phyloP scores from a whole-genome alignment of 1,140 invertebrate species.

The Cecropterus lyciades region DNA sequence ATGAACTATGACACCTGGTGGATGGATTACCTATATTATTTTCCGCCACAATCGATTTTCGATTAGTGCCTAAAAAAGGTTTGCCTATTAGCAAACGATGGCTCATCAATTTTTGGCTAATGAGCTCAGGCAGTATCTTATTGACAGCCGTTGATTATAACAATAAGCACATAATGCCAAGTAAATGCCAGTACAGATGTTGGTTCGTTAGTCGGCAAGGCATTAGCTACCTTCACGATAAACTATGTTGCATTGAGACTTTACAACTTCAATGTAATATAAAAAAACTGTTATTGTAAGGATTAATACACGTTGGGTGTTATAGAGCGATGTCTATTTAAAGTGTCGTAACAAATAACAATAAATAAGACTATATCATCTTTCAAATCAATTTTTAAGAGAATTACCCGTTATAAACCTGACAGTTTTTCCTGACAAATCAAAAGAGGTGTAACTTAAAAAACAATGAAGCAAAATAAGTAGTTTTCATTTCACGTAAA shows the following conservation, averaged over 20 bases:
- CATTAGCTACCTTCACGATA: slow-evolving; percentile 10
- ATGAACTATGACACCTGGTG: slow-evolving; percentile 15
- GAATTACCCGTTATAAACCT: too few relatives aligned
- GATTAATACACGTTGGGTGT: too few relatives aligned
- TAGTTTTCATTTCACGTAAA: neutral
- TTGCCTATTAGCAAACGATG: slow-evolving; percentile 19
- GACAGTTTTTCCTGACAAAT: too few relatives aligned
- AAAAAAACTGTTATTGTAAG: neutral
- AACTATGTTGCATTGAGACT: neutral
- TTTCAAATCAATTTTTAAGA: too few relatives aligned
- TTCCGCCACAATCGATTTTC: slow-evolving; percentile 29
- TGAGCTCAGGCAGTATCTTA: slow-evolving; percentile 22
- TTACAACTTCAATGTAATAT: neutral
- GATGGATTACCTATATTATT: slow-evolving; percentile 8
- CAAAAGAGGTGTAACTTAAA: too few relatives aligned
- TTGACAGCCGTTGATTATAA: slow-evolving; percentile 31
- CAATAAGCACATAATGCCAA: slow-evolving; percentile 24
- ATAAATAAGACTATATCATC: too few relatives aligned
- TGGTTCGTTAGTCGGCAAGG: slow-evolving; percentile 5
- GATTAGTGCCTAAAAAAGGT: slow-evolving; percentile 31
- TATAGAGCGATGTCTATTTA: too few relatives aligned
- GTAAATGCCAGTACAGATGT: slow-evolving; percentile 20
- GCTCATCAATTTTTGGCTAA: slow-evolving; percentile 34
- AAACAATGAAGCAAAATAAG: neutral
- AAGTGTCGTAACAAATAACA: too few relatives aligned